These are phyloP conservation scores for Galaxias olidus DNA, from an alignment of 2,797 vertebrate species.

Conservation along the genomic window DNA sequence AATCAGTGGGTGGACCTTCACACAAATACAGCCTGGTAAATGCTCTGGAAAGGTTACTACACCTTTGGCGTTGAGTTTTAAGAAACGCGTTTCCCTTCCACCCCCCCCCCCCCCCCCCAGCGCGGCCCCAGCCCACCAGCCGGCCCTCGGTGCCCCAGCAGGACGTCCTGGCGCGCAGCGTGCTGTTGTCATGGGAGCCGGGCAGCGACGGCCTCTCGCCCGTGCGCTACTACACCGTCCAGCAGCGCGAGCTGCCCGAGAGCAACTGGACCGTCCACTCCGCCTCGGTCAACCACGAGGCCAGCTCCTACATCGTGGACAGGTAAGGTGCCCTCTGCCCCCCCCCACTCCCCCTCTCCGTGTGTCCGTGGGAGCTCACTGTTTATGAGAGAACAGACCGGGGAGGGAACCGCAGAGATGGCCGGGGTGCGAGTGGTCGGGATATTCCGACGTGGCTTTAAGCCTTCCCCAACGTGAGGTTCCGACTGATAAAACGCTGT, in stretches of 20 bases:
- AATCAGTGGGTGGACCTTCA: too few species aligned
- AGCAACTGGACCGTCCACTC: slow-evolving; percentile 88
- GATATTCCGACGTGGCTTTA: too few species aligned
- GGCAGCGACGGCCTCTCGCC: slow-evolving; percentile 97
- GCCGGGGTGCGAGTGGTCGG: too few species aligned
- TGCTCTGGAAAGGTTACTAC: too few species aligned
- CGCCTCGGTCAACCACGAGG: slow-evolving; percentile 83
- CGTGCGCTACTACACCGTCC: slow-evolving; percentile 93
- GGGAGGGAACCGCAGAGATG: too few species aligned
- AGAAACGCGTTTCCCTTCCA: slow-evolving; percentile 1
- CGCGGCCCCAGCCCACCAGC: slow-evolving; percentile 89
- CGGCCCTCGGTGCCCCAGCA: slow-evolving; percentile 84
- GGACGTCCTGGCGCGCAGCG: slow-evolving; percentile 84
- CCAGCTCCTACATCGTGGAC: slow-evolving; percentile 83
- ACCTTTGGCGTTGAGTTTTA: too few species aligned
- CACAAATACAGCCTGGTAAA: too few species aligned
- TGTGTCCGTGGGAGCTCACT: too few species aligned
- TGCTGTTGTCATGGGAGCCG: slow-evolving; percentile 90
- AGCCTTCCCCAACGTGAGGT: too few species aligned
- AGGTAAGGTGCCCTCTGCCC: slow-evolving; percentile 70
- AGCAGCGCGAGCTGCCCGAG: slow-evolving; percentile 87
- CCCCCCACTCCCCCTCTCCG: not conserved
- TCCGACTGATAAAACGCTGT: too few species aligned
- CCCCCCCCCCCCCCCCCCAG: slow-evolving; percentile 56
- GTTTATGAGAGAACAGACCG: too few species aligned